A percentile compares a stretch with the other conserved stretches of the same genome.
Evolutionary conservation across 2,888 invertebrate genomes (phyloP).

Genomic region (Trachelus tabidus): DNA sequence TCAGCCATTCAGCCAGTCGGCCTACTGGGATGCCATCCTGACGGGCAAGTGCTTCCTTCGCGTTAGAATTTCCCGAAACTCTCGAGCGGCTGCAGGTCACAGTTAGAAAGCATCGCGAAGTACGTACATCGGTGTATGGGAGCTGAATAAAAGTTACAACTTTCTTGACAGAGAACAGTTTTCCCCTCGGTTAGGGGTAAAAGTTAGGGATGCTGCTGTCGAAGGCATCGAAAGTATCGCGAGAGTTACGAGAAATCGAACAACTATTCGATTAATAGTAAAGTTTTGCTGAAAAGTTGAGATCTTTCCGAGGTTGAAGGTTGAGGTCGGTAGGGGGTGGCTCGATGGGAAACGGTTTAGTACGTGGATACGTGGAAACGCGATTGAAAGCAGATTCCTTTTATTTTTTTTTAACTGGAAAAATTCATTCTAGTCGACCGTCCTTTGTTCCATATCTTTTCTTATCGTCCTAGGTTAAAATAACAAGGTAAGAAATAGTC

Average conservation of each 20-base stretch:
- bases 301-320: not conserved
- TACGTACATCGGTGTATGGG: not conserved
- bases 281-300: constrained; percentile 32
- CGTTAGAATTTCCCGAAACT: not conserved
- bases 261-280: constrained; percentile 45
- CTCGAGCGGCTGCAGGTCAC: not conserved
- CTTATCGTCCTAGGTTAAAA: too few species aligned
- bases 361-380: not conserved
- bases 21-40: not conserved
- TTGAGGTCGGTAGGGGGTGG: not conserved
- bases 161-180: not conserved
- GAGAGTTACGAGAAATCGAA: not conserved
- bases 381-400: not conserved
- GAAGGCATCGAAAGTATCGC: not conserved
- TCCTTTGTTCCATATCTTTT: too few species aligned
- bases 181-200: not conserved
- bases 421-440: not conserved
- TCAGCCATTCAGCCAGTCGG: not conserved
- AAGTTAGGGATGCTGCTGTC: not conserved
- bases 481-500: not conserved
- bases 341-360: not conserved
- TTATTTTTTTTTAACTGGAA: not conserved
- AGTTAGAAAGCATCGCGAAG: constrained; percentile 14
- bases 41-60: not conserved
- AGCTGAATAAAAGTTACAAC: constrained; percentile 5